Base-by-base conservation (phyloP, 2,888 invertebrate species). In the Phyto melanocephala region DNA sequence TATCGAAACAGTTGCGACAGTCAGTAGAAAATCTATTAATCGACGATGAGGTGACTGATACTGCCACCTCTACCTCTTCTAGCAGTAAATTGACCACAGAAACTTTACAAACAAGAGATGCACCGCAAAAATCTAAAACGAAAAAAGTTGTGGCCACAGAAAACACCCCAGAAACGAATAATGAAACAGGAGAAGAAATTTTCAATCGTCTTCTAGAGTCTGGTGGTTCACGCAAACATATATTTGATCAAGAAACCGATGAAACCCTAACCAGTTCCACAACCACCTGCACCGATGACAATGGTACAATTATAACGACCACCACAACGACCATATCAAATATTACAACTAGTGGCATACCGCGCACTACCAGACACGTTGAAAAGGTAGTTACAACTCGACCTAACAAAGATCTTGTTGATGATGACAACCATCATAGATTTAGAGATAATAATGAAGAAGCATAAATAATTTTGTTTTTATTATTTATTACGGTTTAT, bases 311-410 rank as follows among this genome's bases (percentile, higher is more conserved):
- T 72, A 86, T 88, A 79, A 90, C 89, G 63, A 90, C 90, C 78
- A 90, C 90, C 52, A 90, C 90, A 65, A 88, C 89, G 40, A 90
- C 89, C 28, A 86, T 90, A 68, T 89, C 90, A 85, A 90, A 90
- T 76, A 84, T 89, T 80, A 87, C 88, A 82, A 89, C 89, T 82
- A 90, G 90, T 84, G 90, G 90, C 78, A 90, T 90, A 85, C 90
- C 90, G 62, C 79, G 79, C 35, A 72, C 42, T 72, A 33, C 63
- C 71, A 78, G 88, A 63, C 85, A 86, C 7, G 58, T 80, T 2
- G 35, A 50, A 33, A 72, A 67, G 45, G 40, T 65, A 35, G 86
- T 84, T 71, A 75, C 84, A 15, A 35, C 63, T 13, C 40, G 58
- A 17, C 42, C 47, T 65, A 63, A 68, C 47, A 62, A 68, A 40